A percentile compares a stretch with the other conserved stretches of the same genome.
Conservation (phyloP, 53 echinoderm and acorn worm genomes). For the Echinarachnius parma region DNA sequence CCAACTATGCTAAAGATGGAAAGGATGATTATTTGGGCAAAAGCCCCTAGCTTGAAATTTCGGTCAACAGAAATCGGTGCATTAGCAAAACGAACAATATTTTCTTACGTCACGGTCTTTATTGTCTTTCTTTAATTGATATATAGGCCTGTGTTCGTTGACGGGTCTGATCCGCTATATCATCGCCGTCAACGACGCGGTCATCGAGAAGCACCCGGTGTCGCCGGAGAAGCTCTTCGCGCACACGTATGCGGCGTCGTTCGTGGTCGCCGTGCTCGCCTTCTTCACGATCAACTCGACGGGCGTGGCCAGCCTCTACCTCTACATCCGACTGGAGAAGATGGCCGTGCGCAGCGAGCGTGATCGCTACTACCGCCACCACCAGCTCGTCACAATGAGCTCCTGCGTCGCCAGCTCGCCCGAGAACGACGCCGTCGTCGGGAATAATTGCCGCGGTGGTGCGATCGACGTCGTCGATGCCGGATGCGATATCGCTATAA, state of each 20-base stretch:
- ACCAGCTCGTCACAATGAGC: conserved; percentile 52
- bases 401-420: conserved; percentile 10
- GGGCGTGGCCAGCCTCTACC: conserved; percentile 73
- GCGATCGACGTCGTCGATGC: conserved; percentile 10
- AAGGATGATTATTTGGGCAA: too few species aligned
- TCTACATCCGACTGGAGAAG: conserved; percentile 81
- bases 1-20: too few species aligned
- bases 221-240: conserved; percentile 60
- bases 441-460: conserved; percentile 4
- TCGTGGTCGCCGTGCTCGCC: conserved; percentile 71
- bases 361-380: conserved; percentile 72
- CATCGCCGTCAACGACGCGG: conserved; percentile 86
- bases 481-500: too few species aligned
- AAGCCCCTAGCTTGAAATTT: too few species aligned
- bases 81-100: too few species aligned
- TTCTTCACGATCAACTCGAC: conserved; percentile 72
- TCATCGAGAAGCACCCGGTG: conserved; percentile 76
- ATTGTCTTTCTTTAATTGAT: not conserved
- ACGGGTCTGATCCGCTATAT: conserved; percentile 74
- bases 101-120: too few species aligned
- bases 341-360: conserved; percentile 76
- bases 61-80: too few species aligned
- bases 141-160: conserved; percentile 67
- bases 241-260: conserved; percentile 66
- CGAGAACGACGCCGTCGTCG: not conserved